Conservation (phyloP, 2,113 vertebrate genomes). For the Malurus elegans region DNA sequence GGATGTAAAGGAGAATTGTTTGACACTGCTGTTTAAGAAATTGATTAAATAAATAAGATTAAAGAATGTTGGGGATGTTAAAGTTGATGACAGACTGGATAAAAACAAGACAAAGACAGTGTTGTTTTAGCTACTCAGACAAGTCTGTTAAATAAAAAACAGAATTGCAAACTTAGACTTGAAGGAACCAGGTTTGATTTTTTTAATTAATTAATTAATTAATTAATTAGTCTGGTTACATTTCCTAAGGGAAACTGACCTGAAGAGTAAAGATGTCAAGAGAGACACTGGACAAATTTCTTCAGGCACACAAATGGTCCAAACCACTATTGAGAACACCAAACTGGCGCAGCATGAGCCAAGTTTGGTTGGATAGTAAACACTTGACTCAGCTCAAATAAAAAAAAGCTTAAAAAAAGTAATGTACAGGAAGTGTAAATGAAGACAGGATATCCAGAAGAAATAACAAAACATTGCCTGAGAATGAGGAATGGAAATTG, state of each 20-base stretch:
- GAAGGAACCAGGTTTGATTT: background rate
- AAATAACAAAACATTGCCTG: background rate
- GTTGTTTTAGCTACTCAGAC: background rate
- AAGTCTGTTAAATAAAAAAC: background rate
- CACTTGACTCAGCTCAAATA: background rate
- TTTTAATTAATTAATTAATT: background rate
- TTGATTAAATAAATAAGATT: background rate
- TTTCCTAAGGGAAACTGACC: background rate
- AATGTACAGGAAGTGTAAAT: background rate
- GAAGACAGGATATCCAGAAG: background rate
- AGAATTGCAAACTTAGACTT: background rate
- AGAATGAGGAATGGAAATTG: background rate
- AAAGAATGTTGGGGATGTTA: background rate
- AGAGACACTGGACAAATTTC: background rate
- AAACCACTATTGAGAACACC: background rate
- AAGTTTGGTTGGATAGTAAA: background rate
- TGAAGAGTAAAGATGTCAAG: background rate
- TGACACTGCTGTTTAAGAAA: background rate
- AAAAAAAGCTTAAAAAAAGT: background rate
- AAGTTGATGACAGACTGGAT: background rate
- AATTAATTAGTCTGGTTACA: background rate
- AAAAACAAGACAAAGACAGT: background rate
- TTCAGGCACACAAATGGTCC: background rate
- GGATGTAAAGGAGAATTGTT: background rate
- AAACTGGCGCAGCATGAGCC: background rate